Percentiles rank a stretch among this genome's conserved stretches.
These are phyloP conservation scores for Perca flavescens DNA, from an alignment of 2,113 vertebrate genomes.

Conservation along the genomic window DNA sequence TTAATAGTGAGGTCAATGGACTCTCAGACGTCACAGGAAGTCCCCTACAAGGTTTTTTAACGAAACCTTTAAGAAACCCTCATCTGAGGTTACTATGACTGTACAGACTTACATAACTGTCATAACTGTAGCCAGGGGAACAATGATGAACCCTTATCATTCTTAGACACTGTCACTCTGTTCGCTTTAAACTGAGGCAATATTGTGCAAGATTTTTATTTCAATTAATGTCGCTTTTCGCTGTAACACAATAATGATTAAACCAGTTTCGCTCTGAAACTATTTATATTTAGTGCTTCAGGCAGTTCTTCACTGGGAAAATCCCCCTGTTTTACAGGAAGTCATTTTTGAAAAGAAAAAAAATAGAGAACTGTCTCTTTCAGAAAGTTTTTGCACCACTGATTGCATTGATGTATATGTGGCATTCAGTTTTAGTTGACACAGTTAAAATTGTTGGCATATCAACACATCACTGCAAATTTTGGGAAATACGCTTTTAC, in stretches of 20 bases:
- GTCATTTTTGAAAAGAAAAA: neutral
- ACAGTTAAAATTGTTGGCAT: neutral
- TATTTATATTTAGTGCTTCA: neutral
- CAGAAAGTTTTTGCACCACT: neutral
- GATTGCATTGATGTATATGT: neutral
- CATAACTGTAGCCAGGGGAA: constrained; percentile 1
- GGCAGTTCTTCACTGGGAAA: neutral
- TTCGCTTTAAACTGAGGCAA: constrained; percentile 27
- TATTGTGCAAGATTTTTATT: constrained; percentile 18
- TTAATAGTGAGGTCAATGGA: neutral
- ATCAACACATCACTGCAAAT: neutral
- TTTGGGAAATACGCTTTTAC: neutral
- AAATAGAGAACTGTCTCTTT: neutral
- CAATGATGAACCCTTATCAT: constrained; percentile 23
- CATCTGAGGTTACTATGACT: neutral
- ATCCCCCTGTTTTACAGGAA: constrained; percentile 2
- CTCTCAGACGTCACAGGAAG: neutral
- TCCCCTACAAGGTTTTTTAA: neutral
- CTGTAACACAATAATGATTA: constrained; percentile 14
- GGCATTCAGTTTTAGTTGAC: neutral
- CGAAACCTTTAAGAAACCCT: neutral
- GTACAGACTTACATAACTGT: constrained; percentile 3
- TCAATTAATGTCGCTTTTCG: neutral
- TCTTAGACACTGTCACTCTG: neutral
- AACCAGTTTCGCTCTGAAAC: neutral